phyloP scores from a whole-genome alignment of 2,113 vertebrate species.

The Physeter macrocephalus region DNA sequence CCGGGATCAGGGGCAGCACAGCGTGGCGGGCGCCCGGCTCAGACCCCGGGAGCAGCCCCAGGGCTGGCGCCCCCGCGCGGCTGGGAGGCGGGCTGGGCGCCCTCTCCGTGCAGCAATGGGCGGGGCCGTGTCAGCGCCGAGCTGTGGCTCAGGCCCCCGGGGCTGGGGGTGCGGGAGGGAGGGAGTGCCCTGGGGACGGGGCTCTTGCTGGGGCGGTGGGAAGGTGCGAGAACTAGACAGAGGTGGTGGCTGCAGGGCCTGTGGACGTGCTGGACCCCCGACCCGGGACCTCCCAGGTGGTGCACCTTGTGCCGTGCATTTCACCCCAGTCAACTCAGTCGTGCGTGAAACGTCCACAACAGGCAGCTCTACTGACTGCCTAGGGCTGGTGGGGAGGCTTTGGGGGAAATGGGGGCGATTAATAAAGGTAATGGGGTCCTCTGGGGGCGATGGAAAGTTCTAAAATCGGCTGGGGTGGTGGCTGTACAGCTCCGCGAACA shows the following conservation, averaged over 20 bases:
- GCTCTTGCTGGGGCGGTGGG: neutral
- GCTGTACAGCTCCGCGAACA: neutral
- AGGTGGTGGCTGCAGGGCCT: neutral
- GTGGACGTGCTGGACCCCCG: accelerated
- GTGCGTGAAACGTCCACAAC: no score
- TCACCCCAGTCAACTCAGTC: accelerated
- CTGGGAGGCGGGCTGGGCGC: neutral
- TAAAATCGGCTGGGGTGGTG: no score
- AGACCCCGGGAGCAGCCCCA: neutral
- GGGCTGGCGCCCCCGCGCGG: accelerated
- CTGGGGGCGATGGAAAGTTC: neutral
- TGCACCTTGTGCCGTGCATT: accelerated
- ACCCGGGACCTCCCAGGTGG: accelerated
- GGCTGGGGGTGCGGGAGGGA: neutral
- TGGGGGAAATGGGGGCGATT: no score
- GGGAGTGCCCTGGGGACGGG: neutral
- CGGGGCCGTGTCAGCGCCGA: neutral
- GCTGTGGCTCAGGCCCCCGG: neutral
- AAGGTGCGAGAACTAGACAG: accelerated
- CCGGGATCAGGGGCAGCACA: neutral
- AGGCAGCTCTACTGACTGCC: neutral
- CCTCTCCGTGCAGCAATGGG: accelerated
- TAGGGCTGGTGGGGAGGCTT: neutral
- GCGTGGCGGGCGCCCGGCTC: neutral
- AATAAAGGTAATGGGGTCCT: neutral